Evolutionary conservation across 2,888 invertebrate species (phyloP).

Genomic region (Margaritifera margaritifera): DNA sequence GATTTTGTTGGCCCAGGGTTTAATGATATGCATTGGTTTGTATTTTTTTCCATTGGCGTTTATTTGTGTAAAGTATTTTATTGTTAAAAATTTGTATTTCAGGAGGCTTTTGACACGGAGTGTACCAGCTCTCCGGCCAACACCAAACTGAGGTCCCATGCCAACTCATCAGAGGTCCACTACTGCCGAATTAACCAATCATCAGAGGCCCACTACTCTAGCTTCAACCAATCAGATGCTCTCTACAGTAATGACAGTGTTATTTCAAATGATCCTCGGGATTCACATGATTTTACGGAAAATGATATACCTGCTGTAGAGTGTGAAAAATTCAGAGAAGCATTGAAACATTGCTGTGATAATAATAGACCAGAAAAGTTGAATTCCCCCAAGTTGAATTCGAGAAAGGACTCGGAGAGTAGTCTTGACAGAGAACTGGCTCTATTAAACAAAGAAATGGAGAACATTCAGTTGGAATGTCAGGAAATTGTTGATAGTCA

Average conservation of each 20-base stretch:
- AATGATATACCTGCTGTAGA: slow-evolving; percentile 60
- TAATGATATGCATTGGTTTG: too few species aligned
- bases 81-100: slow-evolving; percentile 26
- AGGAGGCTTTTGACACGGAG: slow-evolving; percentile 67
- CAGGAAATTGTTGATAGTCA: slow-evolving; percentile 73
- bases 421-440: slow-evolving; percentile 76
- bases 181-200: slow-evolving; percentile 37
- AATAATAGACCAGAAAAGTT: slow-evolving; percentile 36
- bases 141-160: slow-evolving; percentile 14
- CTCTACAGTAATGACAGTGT: slow-evolving; percentile 67
- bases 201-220: slow-evolving; percentile 38
- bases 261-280: slow-evolving; percentile 32
- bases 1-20: too few species aligned
- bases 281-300: slow-evolving; percentile 26
- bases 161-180: slow-evolving; percentile 48
- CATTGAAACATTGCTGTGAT: slow-evolving; percentile 62
- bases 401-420: slow-evolving; percentile 62
- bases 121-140: slow-evolving; percentile 30
- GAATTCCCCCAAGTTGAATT: slow-evolving; percentile 42
- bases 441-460: slow-evolving; percentile 77
- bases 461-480: slow-evolving; percentile 77
- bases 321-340: slow-evolving; percentile 65
- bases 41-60: background rate
- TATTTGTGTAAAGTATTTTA: background rate
- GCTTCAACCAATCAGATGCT: slow-evolving; percentile 26